Evolutionary conservation across 2,888 invertebrate genomes (phyloP).

Genomic region (Drosophila paracracens): DNA sequence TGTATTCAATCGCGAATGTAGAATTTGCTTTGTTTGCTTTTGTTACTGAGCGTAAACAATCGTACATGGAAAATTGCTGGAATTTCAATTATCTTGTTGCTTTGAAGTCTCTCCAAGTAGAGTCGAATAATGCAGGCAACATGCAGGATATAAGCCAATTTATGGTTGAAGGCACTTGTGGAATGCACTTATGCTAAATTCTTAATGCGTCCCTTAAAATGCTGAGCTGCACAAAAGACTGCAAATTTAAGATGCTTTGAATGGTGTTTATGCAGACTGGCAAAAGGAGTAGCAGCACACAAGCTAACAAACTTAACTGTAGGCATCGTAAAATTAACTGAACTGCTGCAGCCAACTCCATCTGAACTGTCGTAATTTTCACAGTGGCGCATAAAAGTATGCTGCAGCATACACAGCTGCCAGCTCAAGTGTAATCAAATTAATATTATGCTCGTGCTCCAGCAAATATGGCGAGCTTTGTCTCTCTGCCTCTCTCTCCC

Average conservation of each 20-base stretch:
- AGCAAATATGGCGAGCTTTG: slow-evolving; percentile 32
- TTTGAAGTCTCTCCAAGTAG: slow-evolving; percentile 30
- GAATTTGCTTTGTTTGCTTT: slow-evolving; percentile 7
- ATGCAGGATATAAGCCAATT: slow-evolving; percentile 45
- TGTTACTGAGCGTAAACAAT: slow-evolving; percentile 46
- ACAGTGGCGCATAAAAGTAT: slow-evolving; percentile 59
- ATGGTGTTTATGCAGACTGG: background rate
- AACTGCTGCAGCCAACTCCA: slow-evolving; percentile 8
- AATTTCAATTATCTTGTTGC: slow-evolving; percentile 60
- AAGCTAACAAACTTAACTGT: slow-evolving; percentile 18
- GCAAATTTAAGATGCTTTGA: background rate
- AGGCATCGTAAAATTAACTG: slow-evolving; percentile 22
- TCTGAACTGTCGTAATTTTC: slow-evolving; percentile 22
- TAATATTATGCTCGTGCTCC: slow-evolving; percentile 63
- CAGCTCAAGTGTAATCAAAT: slow-evolving; percentile 68
- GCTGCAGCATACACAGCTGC: slow-evolving; percentile 23
- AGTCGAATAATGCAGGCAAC: slow-evolving; percentile 6
- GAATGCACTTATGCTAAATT: slow-evolving; percentile 15
- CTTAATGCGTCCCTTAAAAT: background rate
- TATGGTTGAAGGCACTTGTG: slow-evolving; percentile 16
- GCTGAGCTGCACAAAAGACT: background rate
- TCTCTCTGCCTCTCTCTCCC: slow-evolving; percentile 5
- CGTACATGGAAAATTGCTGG: slow-evolving; percentile 48
- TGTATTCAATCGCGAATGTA: slow-evolving; percentile 12
- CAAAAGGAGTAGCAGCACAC: slow-evolving; percentile 2